Conservation (phyloP, 2,113 vertebrate genomes). For the Chlorodrepanis virens region DNA sequence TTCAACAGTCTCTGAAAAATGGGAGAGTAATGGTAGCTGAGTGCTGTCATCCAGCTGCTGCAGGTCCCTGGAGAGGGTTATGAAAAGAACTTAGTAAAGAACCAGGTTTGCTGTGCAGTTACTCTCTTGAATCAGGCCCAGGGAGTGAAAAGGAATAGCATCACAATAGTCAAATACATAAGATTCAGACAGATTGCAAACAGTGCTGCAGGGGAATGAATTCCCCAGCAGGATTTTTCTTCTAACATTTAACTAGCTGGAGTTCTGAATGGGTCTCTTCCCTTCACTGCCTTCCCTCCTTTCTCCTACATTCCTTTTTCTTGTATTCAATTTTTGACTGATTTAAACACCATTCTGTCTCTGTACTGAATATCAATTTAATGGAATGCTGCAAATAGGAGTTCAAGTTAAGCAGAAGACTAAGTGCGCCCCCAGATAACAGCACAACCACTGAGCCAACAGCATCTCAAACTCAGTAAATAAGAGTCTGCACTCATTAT, state of each 20-base stretch:
- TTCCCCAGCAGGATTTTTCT: background rate
- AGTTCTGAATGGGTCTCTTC: background rate
- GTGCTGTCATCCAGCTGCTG: slow-evolving; percentile 97
- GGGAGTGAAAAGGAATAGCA: background rate
- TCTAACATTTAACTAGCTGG: background rate
- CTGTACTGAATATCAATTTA: background rate
- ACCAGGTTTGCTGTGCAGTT: background rate
- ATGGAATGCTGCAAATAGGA: background rate
- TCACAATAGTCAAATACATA: background rate
- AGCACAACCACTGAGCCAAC: background rate
- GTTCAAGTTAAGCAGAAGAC: background rate
- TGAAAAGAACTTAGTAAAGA: background rate
- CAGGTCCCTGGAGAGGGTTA: slow-evolving; percentile 82
- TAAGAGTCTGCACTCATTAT: background rate
- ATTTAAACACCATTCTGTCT: background rate
- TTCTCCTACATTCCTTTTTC: background rate
- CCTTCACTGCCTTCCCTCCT: background rate
- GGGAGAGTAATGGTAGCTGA: slow-evolving; percentile 91
- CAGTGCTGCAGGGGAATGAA: background rate
- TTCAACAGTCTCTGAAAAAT: slow-evolving; percentile 96
- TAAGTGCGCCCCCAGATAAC: background rate
- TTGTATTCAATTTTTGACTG: background rate
- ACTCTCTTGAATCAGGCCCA: background rate
- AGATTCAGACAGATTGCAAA: background rate
- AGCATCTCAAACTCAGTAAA: background rate